A percentile compares a stretch with the other conserved stretches of the same genome.
phyloP scores from a whole-genome alignment of 2,888 invertebrate genomes.

The Oscheius onirici region DNA sequence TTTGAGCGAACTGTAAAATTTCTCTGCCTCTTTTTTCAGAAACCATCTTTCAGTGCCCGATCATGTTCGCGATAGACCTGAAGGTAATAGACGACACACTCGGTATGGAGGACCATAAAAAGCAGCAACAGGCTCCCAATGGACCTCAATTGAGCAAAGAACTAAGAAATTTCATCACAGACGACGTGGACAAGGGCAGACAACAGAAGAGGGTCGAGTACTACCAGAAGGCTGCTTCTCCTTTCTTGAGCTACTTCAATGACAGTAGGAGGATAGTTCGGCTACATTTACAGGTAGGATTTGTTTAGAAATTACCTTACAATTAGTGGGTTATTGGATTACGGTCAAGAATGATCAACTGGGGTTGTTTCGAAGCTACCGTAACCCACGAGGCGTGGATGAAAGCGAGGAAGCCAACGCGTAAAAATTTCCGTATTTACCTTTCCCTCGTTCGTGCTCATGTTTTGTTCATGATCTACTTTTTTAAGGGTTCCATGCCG shows the following conservation, averaged over 20 bases:
- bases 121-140: slow-evolving; percentile 12
- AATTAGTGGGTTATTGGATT: no score
- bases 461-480: no score
- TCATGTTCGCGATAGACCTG: slow-evolving; percentile 61
- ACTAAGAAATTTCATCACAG: slow-evolving; percentile 61
- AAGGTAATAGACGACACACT: slow-evolving; percentile 45
- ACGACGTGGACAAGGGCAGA: slow-evolving; percentile 68
- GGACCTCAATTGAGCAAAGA: slow-evolving; percentile 48
- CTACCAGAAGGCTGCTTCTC: slow-evolving; percentile 62
- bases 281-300: slow-evolving; percentile 30
- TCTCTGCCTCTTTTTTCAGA: neutral
- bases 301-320: no score
- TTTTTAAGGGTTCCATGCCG: no score
- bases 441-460: no score
- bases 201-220: slow-evolving; percentile 66
- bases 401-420: no score
- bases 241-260: slow-evolving; percentile 66
- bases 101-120: slow-evolving; percentile 26
- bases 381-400: no score
- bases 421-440: no score
- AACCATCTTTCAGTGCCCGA: slow-evolving; percentile 52
- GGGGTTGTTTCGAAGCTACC: no score
- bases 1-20: slow-evolving; percentile 45
- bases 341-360: no score
- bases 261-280: slow-evolving; percentile 57